Conservation (phyloP, 2,113 vertebrate species). For the Petrocephalus microphthalmus region DNA sequence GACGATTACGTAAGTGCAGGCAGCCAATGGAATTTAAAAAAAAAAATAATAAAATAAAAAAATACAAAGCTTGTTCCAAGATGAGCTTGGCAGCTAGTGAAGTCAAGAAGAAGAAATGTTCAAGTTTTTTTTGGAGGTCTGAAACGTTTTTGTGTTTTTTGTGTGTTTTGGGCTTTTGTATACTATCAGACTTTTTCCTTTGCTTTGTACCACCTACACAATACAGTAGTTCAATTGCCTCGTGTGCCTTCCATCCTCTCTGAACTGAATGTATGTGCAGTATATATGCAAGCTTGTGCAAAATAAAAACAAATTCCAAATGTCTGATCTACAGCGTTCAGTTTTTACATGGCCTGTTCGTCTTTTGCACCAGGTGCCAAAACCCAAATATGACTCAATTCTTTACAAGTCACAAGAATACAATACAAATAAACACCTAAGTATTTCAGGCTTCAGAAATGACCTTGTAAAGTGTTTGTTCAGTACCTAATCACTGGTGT, state of each 20-base stretch:
- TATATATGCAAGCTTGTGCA: constrained; percentile 93
- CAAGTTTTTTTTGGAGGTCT: constrained; percentile 54
- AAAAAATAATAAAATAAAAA: background rate
- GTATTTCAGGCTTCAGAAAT: background rate
- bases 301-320: constrained; percentile 93
- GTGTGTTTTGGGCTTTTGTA: constrained; percentile 81
- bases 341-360: background rate
- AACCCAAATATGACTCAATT: background rate
- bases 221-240: constrained; percentile 87
- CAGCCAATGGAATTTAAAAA: constrained; percentile 71
- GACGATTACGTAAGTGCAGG: constrained; percentile 65
- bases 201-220: constrained; percentile 82
- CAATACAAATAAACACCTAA: background rate
- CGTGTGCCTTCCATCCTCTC: constrained; percentile 89
- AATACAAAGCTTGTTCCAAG: constrained; percentile 43
- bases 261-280: constrained; percentile 90
- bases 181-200: constrained; percentile 79
- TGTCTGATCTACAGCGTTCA: constrained; percentile 47
- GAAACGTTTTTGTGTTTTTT: constrained; percentile 65
- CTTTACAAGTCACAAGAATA: background rate
- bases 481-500: background rate
- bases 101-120: constrained; percentile 59
- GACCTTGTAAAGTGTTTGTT: background rate
- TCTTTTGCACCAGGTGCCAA: background rate
- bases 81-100: constrained; percentile 81